Evolutionary conservation across 1,140 invertebrate genomes (phyloP).

Genomic region (Aphaenogaster ashmeadi): DNA sequence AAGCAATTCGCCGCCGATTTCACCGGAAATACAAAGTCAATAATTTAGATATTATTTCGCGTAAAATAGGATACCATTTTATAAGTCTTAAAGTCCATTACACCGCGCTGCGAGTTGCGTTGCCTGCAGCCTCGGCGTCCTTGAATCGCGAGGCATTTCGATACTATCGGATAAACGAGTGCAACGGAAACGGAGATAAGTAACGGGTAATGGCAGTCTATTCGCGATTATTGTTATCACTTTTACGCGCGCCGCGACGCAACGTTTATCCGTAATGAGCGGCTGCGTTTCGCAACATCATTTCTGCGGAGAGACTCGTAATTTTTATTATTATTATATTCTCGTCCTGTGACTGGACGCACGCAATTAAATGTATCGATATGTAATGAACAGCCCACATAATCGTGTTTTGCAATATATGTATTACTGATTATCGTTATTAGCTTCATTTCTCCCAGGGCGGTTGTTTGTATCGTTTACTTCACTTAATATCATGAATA

Average conservation of each 20-base stretch:
- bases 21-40: slow-evolving; percentile 21
- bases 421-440: slow-evolving; percentile 15
- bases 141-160: slow-evolving; percentile 31
- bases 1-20: slow-evolving; percentile 40
- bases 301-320: slow-evolving; percentile 11
- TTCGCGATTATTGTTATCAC: slow-evolving; percentile 57
- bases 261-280: slow-evolving; percentile 49
- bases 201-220: slow-evolving; percentile 43
- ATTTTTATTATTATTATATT: neutral
- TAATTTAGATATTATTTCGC: slow-evolving; percentile 21
- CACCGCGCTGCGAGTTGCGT: neutral
- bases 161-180: slow-evolving; percentile 35
- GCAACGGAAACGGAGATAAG: slow-evolving; percentile 41
- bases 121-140: slow-evolving; percentile 10
- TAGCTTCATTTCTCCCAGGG: neutral
- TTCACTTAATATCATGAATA: neutral
- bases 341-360: neutral
- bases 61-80: slow-evolving; percentile 22
- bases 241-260: slow-evolving; percentile 25
- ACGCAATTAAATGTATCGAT: slow-evolving; percentile 44
- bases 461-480: slow-evolving; percentile 20
- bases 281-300: slow-evolving; percentile 41
- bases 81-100: neutral
- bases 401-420: slow-evolving; percentile 11
- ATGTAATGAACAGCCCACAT: neutral